These are phyloP conservation scores for Myanophis thanlyinensis DNA, from an alignment of 2,113 vertebrate species.

Conservation along the genomic window DNA sequence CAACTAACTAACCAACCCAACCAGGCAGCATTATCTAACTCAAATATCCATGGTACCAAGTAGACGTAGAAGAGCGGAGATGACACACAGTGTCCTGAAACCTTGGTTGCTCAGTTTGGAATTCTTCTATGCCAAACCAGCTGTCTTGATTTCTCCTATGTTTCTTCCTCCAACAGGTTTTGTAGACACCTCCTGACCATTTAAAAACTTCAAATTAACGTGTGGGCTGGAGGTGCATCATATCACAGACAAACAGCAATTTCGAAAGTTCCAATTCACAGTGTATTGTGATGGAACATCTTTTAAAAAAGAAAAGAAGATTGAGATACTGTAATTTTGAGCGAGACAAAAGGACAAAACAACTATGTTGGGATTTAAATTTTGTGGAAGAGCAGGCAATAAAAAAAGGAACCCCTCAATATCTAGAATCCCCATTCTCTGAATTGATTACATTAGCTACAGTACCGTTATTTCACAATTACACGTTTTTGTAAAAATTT, in stretches of 20 bases:
- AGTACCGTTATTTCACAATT: neutral
- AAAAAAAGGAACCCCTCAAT: neutral
- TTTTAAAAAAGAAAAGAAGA: neutral
- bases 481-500: neutral
- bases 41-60: neutral
- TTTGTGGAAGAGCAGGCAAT: neutral
- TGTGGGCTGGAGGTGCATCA: neutral
- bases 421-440: neutral
- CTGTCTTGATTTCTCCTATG: neutral
- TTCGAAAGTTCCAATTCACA: neutral
- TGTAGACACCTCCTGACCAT: neutral
- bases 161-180: neutral
- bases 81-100: neutral
- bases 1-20: neutral
- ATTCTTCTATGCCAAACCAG: neutral
- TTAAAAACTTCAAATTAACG: neutral
- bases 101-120: neutral
- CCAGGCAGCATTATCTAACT: neutral
- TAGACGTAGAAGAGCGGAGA: neutral
- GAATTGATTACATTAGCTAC: neutral
- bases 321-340: neutral
- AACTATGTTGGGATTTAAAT: neutral
- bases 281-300: neutral
- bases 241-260: neutral
- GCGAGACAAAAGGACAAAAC: neutral